These are phyloP conservation scores for Seira sanloemensis DNA, from an alignment of 2,888 invertebrate species.

Conservation along the genomic window DNA sequence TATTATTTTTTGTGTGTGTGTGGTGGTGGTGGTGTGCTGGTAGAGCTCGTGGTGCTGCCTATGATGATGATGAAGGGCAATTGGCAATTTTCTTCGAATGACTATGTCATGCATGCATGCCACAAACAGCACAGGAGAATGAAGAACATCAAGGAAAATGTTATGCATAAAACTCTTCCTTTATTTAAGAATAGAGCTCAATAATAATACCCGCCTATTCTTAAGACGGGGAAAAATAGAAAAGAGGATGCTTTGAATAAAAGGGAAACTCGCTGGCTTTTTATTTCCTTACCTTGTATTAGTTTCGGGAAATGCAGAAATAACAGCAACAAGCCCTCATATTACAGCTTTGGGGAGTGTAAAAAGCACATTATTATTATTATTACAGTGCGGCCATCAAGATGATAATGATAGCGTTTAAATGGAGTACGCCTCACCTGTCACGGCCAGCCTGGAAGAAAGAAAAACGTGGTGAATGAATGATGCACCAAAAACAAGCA, in stretches of 20 bases:
- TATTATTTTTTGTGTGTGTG: slow-evolving; percentile 1
- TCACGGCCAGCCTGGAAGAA: not conserved
- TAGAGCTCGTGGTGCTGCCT: not conserved
- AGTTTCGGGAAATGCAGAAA: not conserved
- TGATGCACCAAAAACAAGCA: not conserved
- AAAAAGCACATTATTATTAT: not conserved
- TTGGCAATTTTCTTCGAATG: slow-evolving; percentile 56
- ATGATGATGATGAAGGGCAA: slow-evolving; percentile 49
- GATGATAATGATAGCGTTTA: slow-evolving; percentile 2
- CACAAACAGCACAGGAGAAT: slow-evolving; percentile 1
- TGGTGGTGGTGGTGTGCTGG: not conserved
- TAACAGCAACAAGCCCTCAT: not conserved
- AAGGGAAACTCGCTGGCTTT: not conserved
- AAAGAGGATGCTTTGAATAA: not conserved
- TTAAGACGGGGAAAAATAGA: not conserved
- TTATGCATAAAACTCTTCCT: not conserved
- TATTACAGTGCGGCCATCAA: not conserved
- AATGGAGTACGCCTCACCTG: not conserved
- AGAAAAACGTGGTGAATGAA: not conserved
- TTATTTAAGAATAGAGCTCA: not conserved
- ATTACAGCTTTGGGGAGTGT: not conserved
- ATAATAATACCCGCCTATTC: not conserved
- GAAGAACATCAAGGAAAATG: not conserved
- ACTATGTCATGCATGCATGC: slow-evolving; percentile 18
- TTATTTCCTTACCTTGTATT: not conserved